Conservation (phyloP, 2,113 vertebrate genomes). For the Rhinopomastus cyanomelas region DNA sequence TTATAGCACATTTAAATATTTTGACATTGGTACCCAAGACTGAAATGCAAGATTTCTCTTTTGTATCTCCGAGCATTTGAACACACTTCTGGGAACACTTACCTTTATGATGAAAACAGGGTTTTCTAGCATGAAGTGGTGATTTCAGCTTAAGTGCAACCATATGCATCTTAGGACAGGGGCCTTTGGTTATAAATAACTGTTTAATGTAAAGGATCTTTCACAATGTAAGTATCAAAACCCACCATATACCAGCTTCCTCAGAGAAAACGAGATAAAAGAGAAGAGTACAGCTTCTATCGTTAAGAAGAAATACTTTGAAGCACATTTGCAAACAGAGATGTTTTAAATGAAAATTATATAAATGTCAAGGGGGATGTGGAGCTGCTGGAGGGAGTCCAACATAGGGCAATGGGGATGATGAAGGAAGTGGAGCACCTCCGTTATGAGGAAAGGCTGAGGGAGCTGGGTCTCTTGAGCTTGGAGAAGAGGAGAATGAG, state of each 20-base stretch:
- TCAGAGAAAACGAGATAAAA: neutral
- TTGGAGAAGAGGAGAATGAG: too few relatives aligned
- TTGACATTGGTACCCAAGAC: slow-evolving; percentile 63
- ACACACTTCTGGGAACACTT: slow-evolving; percentile 68
- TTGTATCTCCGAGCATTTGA: slow-evolving; percentile 54
- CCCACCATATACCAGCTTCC: neutral
- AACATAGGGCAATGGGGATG: too few relatives aligned
- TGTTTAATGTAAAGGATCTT: slow-evolving; percentile 42
- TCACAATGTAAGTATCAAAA: slow-evolving; percentile 28
- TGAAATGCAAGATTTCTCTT: slow-evolving; percentile 72
- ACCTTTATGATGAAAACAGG: slow-evolving; percentile 73
- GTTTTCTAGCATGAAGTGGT: slow-evolving; percentile 67
- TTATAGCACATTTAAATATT: slow-evolving; percentile 67
- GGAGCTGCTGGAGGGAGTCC: too few relatives aligned
- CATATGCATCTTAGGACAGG: slow-evolving; percentile 46
- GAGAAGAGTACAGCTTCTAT: neutral
- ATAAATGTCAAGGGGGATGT: neutral
- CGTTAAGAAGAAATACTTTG: neutral
- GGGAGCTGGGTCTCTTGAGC: too few relatives aligned
- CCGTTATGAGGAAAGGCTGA: too few relatives aligned
- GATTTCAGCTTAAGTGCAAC: slow-evolving; percentile 65
- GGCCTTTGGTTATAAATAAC: slow-evolving; percentile 17
- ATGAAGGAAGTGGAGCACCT: too few relatives aligned
- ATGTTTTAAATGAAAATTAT: neutral
- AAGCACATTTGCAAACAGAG: neutral